Evolutionary conservation across 30 jellyfish, hydroid and myxozoan genomes (phyloP).

Genomic region (Haliclystus octoradiatus): DNA sequence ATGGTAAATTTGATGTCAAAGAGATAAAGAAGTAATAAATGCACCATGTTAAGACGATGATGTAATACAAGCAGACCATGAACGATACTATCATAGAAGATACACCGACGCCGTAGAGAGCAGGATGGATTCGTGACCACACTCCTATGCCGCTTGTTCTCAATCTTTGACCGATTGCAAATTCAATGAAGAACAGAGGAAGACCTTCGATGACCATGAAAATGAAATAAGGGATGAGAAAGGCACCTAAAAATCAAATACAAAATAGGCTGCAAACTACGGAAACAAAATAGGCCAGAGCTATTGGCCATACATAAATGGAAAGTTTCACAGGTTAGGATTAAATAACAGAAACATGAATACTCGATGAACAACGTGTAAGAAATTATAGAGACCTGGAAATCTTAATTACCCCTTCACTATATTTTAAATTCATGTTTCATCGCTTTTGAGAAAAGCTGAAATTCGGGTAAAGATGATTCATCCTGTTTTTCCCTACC

Average conservation of each 20-base stretch:
- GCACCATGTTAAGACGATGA: slow-evolving; percentile 87
- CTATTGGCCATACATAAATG: too few relatives aligned
- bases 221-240: slow-evolving; percentile 76
- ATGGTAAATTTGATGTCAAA: slow-evolving; percentile 61
- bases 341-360: too few relatives aligned
- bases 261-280: not conserved
- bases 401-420: too few relatives aligned
- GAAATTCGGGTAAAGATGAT: too few relatives aligned
- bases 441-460: too few relatives aligned
- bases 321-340: too few relatives aligned
- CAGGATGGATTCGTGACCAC: slow-evolving; percentile 80
- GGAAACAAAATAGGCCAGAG: too few relatives aligned
- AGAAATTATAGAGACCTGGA: too few relatives aligned
- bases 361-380: too few relatives aligned
- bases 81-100: slow-evolving; percentile 76
- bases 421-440: not conserved
- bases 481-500: too few relatives aligned
- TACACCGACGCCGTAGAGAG: slow-evolving; percentile 75
- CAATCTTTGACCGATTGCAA: slow-evolving; percentile 79
- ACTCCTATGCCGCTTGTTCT: slow-evolving; percentile 62
- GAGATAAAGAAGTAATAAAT: slow-evolving; percentile 77
- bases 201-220: slow-evolving; percentile 94
- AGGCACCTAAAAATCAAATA: slow-evolving; percentile 55
- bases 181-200: slow-evolving; percentile 83
- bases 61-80: slow-evolving; percentile 66